phyloP scores from a whole-genome alignment of 1,140 invertebrate genomes.

The Ceratina japonica region DNA sequence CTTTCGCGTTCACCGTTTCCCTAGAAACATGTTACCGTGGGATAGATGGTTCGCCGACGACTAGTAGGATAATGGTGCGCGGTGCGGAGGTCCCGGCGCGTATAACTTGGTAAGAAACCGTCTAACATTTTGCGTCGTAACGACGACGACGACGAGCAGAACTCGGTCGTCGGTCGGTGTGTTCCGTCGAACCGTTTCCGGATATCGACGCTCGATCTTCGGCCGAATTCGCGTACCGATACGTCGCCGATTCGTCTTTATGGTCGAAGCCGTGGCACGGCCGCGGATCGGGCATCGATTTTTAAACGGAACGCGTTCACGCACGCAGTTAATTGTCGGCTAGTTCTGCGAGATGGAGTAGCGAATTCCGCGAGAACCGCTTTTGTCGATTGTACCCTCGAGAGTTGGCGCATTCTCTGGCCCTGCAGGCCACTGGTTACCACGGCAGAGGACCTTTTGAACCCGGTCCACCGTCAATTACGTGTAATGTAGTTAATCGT shows the following conservation, averaged over 20 bases:
- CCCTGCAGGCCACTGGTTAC: not conserved
- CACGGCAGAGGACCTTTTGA: conserved; percentile 18
- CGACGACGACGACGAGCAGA: not conserved
- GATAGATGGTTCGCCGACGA: conserved; percentile 28
- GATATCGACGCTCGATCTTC: not conserved
- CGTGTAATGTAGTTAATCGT: conserved; percentile 39
- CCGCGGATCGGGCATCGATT: conserved; percentile 11
- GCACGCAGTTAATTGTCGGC: not conserved
- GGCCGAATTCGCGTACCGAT: too few relatives aligned
- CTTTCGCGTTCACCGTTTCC: not conserved
- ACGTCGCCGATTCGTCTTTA: too few relatives aligned
- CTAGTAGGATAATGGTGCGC: conserved; percentile 30
- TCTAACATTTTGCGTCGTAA: conserved; percentile 4
- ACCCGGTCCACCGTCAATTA: conserved; percentile 22
- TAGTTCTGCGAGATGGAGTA: not conserved
- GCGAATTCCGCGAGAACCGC: conserved; percentile 10
- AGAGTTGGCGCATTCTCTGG: conserved; percentile 12
- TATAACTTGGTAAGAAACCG: conserved; percentile 42
- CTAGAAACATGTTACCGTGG: conserved; percentile 29
- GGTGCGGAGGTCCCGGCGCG: conserved; percentile 36
- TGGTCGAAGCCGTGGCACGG: too few relatives aligned
- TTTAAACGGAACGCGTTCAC: not conserved
- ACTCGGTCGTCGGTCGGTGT: too few relatives aligned
- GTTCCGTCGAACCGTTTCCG: too few relatives aligned
- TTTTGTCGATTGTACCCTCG: conserved; percentile 20